Percentiles rank a stretch among this genome's conserved stretches.
These are phyloP conservation scores for Merluccius polli DNA, from an alignment of 2,797 vertebrate genomes.

Conservation along the genomic window DNA sequence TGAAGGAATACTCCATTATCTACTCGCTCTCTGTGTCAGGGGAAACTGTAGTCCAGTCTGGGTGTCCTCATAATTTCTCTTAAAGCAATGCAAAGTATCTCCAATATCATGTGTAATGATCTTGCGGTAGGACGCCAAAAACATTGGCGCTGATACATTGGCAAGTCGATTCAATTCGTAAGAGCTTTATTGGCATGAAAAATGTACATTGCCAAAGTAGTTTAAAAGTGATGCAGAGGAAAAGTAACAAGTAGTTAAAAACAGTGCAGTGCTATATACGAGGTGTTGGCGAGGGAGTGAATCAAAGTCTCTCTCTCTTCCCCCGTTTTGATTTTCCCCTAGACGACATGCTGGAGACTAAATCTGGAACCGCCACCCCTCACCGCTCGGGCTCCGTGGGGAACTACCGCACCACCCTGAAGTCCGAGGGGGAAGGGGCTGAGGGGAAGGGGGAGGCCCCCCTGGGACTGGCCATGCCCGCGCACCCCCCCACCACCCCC, in stretches of 20 bases:
- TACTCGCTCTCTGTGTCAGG: neutral
- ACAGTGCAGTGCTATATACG: too few relatives aligned
- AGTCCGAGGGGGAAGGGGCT: constrained; percentile 81
- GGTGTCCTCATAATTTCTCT: neutral
- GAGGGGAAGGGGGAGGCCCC: constrained; percentile 70
- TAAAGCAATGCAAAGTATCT: neutral
- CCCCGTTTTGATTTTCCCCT: constrained; percentile 19
- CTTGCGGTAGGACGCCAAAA: neutral
- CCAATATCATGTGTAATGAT: neutral
- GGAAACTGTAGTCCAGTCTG: neutral
- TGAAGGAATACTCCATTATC: too few relatives aligned
- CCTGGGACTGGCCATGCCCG: constrained; percentile 44
- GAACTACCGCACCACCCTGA: constrained; percentile 83
- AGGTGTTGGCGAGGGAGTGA: too few relatives aligned
- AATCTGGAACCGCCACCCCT: constrained; percentile 91
- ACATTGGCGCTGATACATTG: neutral
- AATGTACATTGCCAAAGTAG: neutral
- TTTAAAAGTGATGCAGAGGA: too few relatives aligned
- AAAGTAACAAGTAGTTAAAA: too few relatives aligned
- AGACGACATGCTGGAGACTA: constrained; percentile 92
- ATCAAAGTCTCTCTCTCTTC: neutral
- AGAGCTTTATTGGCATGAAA: neutral
- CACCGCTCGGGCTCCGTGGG: constrained; percentile 90
- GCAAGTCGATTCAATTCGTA: neutral
- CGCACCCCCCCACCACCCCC: constrained; percentile 33